Evolutionary conservation across 2,113 vertebrate species (phyloP).

Genomic region (Antidorcas marsupialis): DNA sequence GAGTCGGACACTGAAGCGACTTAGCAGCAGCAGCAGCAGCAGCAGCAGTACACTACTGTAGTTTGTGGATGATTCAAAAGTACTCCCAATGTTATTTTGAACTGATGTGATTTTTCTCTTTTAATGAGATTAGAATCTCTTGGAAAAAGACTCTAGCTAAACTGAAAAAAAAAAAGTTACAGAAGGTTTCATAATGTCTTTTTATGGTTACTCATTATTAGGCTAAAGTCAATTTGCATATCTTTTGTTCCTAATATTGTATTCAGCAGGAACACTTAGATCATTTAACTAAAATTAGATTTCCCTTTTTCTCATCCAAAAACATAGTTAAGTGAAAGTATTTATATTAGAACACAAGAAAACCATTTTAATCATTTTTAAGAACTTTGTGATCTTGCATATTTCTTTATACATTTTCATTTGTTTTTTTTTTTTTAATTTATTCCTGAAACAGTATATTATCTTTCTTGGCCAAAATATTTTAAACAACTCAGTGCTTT

Average conservation of each 20-base stretch:
- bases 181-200: background rate
- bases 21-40: no score
- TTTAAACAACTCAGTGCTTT: slow-evolving; percentile 1
- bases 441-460: background rate
- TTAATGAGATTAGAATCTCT: background rate
- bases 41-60: background rate
- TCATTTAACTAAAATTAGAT: slow-evolving; percentile 3
- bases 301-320: background rate
- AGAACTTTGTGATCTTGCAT: background rate
- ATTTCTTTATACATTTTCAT: background rate
- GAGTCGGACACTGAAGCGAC: no score
- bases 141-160: background rate
- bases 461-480: background rate
- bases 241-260: background rate
- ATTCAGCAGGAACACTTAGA: background rate
- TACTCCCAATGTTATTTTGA: background rate
- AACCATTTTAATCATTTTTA: background rate
- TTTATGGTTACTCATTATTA: background rate
- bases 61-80: background rate
- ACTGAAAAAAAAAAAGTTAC: background rate
- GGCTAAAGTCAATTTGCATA: background rate
- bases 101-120: background rate
- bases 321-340: background rate
- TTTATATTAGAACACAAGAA: background rate
- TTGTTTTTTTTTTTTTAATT: background rate